Percentiles rank a stretch among this genome's conserved stretches.
These are phyloP conservation scores for Mesorhabditis sp. DNA, from an alignment of 2,888 invertebrate genomes.

Conservation along the genomic window DNA sequence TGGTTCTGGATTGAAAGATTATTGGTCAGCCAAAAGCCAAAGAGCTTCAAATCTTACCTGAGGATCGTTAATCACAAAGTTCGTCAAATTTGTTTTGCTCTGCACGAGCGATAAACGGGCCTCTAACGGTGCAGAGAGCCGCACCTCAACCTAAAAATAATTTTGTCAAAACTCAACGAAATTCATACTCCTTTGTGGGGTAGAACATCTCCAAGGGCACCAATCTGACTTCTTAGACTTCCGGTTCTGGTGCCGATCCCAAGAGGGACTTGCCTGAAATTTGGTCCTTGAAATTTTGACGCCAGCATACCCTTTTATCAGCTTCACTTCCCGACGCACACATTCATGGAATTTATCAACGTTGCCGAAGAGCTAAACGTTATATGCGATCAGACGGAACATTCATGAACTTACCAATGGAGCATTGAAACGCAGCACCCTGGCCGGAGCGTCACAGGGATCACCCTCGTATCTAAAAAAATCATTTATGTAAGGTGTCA, in stretches of 20 bases:
- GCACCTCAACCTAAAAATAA: neutral
- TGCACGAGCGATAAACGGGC: neutral
- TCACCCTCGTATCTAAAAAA: constrained; percentile 28
- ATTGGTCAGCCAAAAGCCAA: no score
- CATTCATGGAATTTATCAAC: neutral
- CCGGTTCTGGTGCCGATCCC: neutral
- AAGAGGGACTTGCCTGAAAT: neutral
- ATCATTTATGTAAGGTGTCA: no score
- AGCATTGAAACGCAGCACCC: constrained; percentile 27
- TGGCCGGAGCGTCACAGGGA: constrained; percentile 29
- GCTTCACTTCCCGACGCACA: neutral
- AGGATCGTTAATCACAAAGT: constrained; percentile 1
- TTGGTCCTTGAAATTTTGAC: neutral
- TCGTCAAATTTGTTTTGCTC: constrained; percentile 3
- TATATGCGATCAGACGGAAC: neutral
- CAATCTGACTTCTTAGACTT: neutral
- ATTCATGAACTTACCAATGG: constrained; percentile 16
- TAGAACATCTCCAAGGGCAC: neutral
- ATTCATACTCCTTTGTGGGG: neutral
- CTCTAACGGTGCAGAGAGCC: constrained; percentile 1
- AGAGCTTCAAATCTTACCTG: neutral
- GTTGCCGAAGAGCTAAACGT: neutral
- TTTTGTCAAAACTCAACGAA: no score
- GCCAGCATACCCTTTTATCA: neutral
- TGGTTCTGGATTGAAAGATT: no score